Evolutionary conservation across 2,888 invertebrate species (phyloP), one percentile per base, ranked within the genome.

Genomic region (Diarsia rubi): DNA sequence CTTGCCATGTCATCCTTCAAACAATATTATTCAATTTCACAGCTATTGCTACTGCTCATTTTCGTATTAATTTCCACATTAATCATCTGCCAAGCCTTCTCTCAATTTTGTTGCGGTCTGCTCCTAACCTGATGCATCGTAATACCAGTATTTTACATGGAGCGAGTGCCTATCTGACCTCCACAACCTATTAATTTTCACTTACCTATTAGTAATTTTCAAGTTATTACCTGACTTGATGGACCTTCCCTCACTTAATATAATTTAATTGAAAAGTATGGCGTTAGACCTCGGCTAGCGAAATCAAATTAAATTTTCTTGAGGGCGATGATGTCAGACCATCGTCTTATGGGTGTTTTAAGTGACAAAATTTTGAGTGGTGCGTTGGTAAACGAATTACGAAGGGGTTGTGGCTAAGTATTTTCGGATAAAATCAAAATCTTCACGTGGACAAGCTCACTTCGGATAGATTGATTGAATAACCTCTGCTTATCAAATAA

Each of bases 161-260:
- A 42, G 8, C 42, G 31, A n/a, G 11, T 60, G 62, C 42, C 42
- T n/a, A 42, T 42, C 62, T 62, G 62, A 44, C 44, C 14, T 16
- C 31, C 16, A 19, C 42, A 62, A 16, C 62, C 27, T 42, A 68
- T 52, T 59, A 68, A 71, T 45, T 62, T 31, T 27, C 49, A 52
- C 24, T 12, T 47, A 44, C 42, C 44, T 31, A 24, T 59, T 37
- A 68, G 37, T 74, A 83, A 87, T 85, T 87, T 85, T 83, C 86
- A 69, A 87, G 65, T 69, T 31, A 81, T 83, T 87, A 79, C 65
- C 37, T 59, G 1, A 54, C 31, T 19, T 85, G 65, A 86, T 86
- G 69, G 79, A 78, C 59, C 79, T 77, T 67, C 62, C 47, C 42
- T 52, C 16, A 45, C 54, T 69, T 47, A 64, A 67, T 31, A 42